Evolutionary conservation across 1,140 invertebrate species (phyloP).

Genomic region (Eciton burchellii): DNA sequence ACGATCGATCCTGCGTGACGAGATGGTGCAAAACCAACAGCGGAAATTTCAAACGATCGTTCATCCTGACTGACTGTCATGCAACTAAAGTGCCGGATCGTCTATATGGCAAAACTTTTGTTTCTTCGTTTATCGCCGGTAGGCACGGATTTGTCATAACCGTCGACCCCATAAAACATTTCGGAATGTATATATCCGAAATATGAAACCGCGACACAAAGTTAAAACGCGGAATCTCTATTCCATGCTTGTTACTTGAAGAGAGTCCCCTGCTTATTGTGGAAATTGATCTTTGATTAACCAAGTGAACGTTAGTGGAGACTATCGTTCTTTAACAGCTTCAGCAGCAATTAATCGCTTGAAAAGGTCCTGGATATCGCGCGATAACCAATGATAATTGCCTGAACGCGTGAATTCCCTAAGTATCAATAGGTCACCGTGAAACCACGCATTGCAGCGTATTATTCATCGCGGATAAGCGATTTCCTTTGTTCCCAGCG

Average conservation of each 20-base stretch:
- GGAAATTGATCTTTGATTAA: constrained; percentile 1
- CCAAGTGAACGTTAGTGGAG: background rate
- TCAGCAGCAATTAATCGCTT: background rate
- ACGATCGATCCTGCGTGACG: constrained; percentile 51
- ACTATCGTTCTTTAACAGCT: background rate
- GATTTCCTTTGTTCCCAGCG: constrained; percentile 36
- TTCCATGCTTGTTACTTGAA: background rate
- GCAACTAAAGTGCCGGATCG: constrained; percentile 29
- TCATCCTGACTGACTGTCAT: constrained; percentile 44
- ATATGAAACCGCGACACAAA: background rate
- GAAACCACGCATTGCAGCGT: background rate
- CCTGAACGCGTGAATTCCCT: constrained; percentile 28
- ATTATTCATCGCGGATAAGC: constrained; percentile 37
- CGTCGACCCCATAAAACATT: background rate
- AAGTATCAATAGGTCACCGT: constrained; percentile 36
- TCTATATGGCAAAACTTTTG: background rate
- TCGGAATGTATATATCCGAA: background rate
- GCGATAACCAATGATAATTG: too few species aligned
- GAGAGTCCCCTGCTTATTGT: background rate
- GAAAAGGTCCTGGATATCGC: constrained; percentile 6
- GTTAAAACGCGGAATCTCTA: background rate
- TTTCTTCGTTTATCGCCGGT: constrained; percentile 1
- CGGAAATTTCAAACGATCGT: constrained; percentile 44
- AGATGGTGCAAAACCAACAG: constrained; percentile 14
- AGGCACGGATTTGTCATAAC: constrained; percentile 36